A percentile compares a stretch with the other conserved stretches of the same genome.
Conservation (phyloP, 2,797 vertebrate genomes). For the Megaceryle alcyon region DNA sequence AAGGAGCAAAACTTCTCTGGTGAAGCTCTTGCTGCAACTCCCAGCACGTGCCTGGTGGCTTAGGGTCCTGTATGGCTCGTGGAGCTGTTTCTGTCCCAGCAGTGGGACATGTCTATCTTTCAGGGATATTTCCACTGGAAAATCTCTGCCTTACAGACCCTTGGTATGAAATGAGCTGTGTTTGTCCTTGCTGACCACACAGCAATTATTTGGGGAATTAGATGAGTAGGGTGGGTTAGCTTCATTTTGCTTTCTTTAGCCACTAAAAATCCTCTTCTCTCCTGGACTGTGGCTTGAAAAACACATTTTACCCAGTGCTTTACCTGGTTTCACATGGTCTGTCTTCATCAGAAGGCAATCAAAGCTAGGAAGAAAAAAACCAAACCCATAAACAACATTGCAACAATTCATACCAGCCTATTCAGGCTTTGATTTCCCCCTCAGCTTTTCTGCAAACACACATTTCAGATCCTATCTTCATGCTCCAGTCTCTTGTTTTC, state of each 20-base stretch:
- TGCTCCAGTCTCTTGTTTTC: neutral
- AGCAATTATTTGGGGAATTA: too few relatives aligned
- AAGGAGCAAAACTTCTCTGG: too few relatives aligned
- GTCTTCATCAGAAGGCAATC: neutral
- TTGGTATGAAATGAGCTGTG: neutral
- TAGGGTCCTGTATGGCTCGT: fast-evolving
- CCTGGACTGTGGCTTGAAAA: neutral
- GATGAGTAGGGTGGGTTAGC: neutral
- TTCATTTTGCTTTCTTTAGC: neutral
- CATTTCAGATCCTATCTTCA: neutral
- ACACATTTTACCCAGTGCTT: neutral
- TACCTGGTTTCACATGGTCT: too few relatives aligned
- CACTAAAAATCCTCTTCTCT: neutral
- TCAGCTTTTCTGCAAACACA: neutral
- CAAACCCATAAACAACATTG: neutral
- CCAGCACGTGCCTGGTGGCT: fast-evolving
- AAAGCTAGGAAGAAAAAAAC: neutral
- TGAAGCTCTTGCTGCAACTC: neutral
- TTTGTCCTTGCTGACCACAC: neutral
- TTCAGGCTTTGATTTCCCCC: neutral
- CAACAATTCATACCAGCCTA: neutral
- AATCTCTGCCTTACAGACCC: too few relatives aligned
- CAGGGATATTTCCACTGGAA: neutral
- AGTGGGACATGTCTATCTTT: too few relatives aligned
- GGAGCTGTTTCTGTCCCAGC: neutral